A percentile compares a stretch with the other conserved stretches of the same genome.
phyloP scores from a whole-genome alignment of 2,797 vertebrate species.

The Pygocentrus nattereri region DNA sequence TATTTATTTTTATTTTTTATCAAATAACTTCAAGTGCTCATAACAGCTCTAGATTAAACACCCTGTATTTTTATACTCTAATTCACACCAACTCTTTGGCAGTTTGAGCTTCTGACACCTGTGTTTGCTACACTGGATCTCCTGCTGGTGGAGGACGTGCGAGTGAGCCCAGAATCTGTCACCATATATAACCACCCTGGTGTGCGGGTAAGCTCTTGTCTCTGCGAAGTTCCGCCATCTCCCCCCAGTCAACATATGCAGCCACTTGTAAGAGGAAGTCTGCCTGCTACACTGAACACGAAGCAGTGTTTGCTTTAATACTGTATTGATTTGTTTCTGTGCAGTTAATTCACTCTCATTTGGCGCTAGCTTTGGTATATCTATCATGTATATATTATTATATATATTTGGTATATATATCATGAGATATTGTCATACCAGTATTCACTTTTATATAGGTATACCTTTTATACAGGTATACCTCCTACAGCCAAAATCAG shows the following conservation, averaged over 20 bases:
- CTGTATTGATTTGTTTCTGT: too few species aligned
- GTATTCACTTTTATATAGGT: too few species aligned
- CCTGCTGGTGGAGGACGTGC: conserved; percentile 91
- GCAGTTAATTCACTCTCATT: too few species aligned
- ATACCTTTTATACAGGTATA: too few species aligned
- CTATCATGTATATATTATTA: too few species aligned
- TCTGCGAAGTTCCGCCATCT: not conserved
- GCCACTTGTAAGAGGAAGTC: not conserved
- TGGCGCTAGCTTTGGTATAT: too few species aligned
- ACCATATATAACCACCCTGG: conserved; percentile 93
- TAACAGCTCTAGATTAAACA: not conserved
- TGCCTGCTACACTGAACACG: not conserved
- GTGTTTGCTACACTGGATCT: conserved; percentile 89
- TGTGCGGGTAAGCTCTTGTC: conserved; percentile 80
- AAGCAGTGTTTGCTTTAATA: not conserved
- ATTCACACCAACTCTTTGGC: conserved; percentile 43
- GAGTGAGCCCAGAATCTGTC: conserved; percentile 81
- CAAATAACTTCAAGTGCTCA: not conserved
- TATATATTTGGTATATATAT: too few species aligned
- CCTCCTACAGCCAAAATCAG: too few species aligned
- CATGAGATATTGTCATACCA: too few species aligned
- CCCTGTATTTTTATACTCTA: not conserved
- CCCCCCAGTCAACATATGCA: not conserved
- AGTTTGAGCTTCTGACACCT: conserved; percentile 81
- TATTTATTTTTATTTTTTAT: too few species aligned